A percentile compares a stretch with the other conserved stretches of the same genome.
Evolutionary conservation across 1,140 invertebrate species (phyloP).

Genomic region (Whitmania pigra): DNA sequence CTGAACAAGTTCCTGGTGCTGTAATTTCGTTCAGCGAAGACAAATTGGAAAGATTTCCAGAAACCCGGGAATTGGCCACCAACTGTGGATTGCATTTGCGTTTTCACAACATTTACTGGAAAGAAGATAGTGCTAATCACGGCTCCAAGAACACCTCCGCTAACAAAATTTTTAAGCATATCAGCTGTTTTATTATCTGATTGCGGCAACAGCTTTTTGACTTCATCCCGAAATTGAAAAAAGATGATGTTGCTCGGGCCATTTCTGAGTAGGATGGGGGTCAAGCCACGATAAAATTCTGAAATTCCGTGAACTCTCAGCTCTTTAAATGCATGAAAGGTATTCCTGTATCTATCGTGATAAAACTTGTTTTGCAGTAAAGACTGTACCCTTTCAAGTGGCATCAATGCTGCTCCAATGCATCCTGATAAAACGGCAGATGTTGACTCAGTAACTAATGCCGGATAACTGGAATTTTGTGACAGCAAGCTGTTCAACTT

Average conservation of each 20-base stretch:
- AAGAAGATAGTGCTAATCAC: slow-evolving; percentile 88
- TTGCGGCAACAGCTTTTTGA: slow-evolving; percentile 48
- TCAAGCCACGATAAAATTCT: slow-evolving; percentile 53
- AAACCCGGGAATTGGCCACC: slow-evolving; percentile 71
- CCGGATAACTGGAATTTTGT: slow-evolving; percentile 27
- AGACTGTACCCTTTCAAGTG: slow-evolving; percentile 89
- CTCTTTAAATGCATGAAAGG: slow-evolving; percentile 63
- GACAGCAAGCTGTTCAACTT: slow-evolving; percentile 58
- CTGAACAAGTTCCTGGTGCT: slow-evolving; percentile 72
- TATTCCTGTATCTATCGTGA: slow-evolving; percentile 74
- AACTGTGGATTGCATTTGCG: slow-evolving; percentile 77
- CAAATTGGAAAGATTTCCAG: slow-evolving; percentile 54
- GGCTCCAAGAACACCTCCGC: slow-evolving; percentile 85
- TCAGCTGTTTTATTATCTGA: slow-evolving; percentile 19
- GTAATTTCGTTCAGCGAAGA: slow-evolving; percentile 64
- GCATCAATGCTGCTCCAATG: slow-evolving; percentile 71
- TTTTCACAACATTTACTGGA: slow-evolving; percentile 93
- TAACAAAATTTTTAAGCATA: slow-evolving; percentile 58
- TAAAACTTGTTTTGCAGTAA: slow-evolving; percentile 74
- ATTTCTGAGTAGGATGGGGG: slow-evolving; percentile 73
- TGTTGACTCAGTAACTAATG: slow-evolving; percentile 47
- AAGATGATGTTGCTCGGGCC: slow-evolving; percentile 76
- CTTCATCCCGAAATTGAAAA: slow-evolving; percentile 70
- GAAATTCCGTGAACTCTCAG: slow-evolving; percentile 52
- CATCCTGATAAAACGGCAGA: slow-evolving; percentile 62